Percentiles rank a stretch among this genome's conserved stretches.
phyloP scores from a whole-genome alignment of 2,797 vertebrate species.

The Limnodromus scolopaceus region DNA sequence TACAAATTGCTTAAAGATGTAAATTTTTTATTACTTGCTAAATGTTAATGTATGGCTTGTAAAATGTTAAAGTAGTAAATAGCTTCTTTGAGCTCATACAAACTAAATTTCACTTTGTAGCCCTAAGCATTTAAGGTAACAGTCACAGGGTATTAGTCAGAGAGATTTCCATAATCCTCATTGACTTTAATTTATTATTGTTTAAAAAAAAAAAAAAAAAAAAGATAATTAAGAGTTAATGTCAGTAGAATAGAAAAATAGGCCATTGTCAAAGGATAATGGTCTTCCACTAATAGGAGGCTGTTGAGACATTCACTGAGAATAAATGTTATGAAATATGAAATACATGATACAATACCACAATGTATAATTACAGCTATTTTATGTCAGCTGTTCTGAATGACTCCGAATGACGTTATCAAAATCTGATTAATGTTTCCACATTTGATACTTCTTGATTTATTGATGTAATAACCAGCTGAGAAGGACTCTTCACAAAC shows the following conservation, averaged over 20 bases:
- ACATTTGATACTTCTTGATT: slow-evolving; percentile 38
- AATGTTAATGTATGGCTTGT: slow-evolving; percentile 82
- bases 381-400: slow-evolving; percentile 44
- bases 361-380: slow-evolving; percentile 31
- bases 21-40: slow-evolving; percentile 80
- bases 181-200: slow-evolving; percentile 64
- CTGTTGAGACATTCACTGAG: slow-evolving; percentile 39
- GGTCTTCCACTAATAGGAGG: not conserved
- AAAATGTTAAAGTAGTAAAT: slow-evolving; percentile 84
- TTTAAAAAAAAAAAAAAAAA: not conserved
- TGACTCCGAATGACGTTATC: slow-evolving; percentile 28
- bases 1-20: slow-evolving; percentile 80
- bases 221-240: slow-evolving; percentile 62
- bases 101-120: slow-evolving; percentile 74
- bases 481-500: slow-evolving; percentile 31
- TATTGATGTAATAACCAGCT: slow-evolving; percentile 39
- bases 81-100: slow-evolving; percentile 70
- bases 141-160: slow-evolving; percentile 56
- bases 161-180: slow-evolving; percentile 62
- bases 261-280: slow-evolving; percentile 24
- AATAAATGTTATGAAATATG: slow-evolving; percentile 70
- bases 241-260: slow-evolving; percentile 43
- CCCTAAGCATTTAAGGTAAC: slow-evolving; percentile 72
- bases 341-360: slow-evolving; percentile 32
- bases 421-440: slow-evolving; percentile 41